phyloP scores from a whole-genome alignment of 2,888 invertebrate genomes.

The Agriopis marginaria region DNA sequence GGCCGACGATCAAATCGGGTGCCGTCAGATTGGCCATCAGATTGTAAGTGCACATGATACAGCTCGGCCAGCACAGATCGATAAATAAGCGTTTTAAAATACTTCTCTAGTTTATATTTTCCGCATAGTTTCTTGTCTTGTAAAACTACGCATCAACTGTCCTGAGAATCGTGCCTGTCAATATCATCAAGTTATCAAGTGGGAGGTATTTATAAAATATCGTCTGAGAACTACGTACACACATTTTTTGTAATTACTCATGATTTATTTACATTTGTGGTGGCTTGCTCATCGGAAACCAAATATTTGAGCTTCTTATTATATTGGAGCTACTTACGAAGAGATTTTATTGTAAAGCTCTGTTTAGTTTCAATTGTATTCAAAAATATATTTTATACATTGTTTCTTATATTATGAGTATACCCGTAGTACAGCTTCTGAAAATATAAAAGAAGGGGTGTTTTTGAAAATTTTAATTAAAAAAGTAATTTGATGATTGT shows the following conservation, averaged over 20 bases:
- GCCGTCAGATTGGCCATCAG: too few species aligned
- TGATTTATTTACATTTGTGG: conserved; percentile 3
- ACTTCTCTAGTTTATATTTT: not conserved
- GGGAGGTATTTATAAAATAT: conserved; percentile 9
- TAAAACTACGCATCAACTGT: conserved; percentile 10
- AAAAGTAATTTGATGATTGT: too few species aligned
- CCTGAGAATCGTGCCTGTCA: conserved; percentile 24
- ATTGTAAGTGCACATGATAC: too few species aligned
- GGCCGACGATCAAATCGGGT: too few species aligned
- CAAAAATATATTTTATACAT: too few species aligned
- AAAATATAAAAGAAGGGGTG: too few species aligned
- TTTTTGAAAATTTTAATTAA: too few species aligned
- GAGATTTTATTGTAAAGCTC: not conserved
- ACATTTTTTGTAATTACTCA: conserved; percentile 22
- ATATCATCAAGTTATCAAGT: conserved; percentile 14
- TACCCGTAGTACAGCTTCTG: too few species aligned
- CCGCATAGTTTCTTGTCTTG: conserved; percentile 7
- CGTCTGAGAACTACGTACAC: conserved; percentile 3
- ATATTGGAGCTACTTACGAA: not conserved
- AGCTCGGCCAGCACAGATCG: too few species aligned
- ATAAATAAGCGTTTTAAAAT: not conserved
- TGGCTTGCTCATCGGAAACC: conserved; percentile 11
- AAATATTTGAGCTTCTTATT: conserved; percentile 6
- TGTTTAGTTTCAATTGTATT: too few species aligned
- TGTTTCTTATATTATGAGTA: too few species aligned